Percentiles rank a stretch among this genome's conserved stretches.
phyloP scores from a whole-genome alignment of 2,888 invertebrate species.

The Drosophila colorata region DNA sequence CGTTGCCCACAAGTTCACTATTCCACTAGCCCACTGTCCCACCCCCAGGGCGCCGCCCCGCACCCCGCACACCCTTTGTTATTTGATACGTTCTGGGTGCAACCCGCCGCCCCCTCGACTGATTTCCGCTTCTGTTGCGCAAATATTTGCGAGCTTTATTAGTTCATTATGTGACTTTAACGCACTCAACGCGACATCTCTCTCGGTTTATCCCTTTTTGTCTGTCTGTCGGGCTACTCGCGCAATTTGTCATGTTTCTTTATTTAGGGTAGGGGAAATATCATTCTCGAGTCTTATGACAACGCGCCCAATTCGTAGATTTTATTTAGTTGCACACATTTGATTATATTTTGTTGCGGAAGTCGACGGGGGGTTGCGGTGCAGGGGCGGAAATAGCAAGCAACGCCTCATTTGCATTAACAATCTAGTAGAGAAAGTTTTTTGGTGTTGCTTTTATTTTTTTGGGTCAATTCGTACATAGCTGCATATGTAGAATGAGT shows the following conservation, averaged over 20 bases:
- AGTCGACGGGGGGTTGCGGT: constrained; percentile 9
- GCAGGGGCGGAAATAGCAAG: constrained; percentile 12
- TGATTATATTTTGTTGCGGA: constrained; percentile 36
- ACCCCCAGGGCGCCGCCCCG: not conserved
- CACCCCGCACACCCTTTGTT: constrained; percentile 20
- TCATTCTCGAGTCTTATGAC: constrained; percentile 40
- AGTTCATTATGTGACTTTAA: constrained; percentile 67
- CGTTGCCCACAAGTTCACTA: constrained; percentile 16
- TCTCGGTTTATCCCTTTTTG: constrained; percentile 1
- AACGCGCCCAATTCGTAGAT: constrained; percentile 31
- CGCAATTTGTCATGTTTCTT: constrained; percentile 55
- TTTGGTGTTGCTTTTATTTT: constrained; percentile 8
- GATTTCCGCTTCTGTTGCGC: constrained; percentile 54
- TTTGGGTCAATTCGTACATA: constrained; percentile 28
- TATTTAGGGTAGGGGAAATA: constrained; percentile 3
- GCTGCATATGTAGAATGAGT: constrained; percentile 13
- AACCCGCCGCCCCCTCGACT: constrained; percentile 14
- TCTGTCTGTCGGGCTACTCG: constrained; percentile 6
- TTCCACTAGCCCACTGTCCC: not conserved
- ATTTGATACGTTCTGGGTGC: constrained; percentile 61
- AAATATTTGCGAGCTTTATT: constrained; percentile 72
- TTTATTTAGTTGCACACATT: constrained; percentile 59
- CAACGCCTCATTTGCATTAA: constrained; percentile 35
- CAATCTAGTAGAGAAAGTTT: constrained; percentile 46
- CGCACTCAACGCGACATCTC: constrained; percentile 32